phyloP scores from a whole-genome alignment of 2,797 vertebrate species.

The Florisuga fusca region DNA sequence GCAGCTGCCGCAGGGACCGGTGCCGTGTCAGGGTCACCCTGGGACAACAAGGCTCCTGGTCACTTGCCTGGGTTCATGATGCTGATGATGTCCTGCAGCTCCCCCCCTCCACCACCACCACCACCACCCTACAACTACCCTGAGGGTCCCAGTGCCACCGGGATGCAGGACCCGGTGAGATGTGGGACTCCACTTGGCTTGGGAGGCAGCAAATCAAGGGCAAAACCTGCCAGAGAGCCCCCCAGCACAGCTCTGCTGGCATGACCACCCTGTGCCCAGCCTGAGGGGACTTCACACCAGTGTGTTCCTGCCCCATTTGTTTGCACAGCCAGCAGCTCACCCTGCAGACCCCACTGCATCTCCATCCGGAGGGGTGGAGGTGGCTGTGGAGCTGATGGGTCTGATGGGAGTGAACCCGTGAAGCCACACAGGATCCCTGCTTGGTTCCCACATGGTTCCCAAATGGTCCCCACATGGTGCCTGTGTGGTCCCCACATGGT shows the following conservation, averaged over 20 bases:
- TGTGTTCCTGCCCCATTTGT: fast-evolving
- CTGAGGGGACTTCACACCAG: fast-evolving
- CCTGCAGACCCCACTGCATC: not conserved
- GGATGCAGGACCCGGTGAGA: not conserved
- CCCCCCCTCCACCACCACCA: not conserved
- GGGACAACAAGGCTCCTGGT: not conserved
- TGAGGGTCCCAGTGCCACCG: fast-evolving
- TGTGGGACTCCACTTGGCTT: fast-evolving
- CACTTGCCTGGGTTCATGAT: fast-evolving
- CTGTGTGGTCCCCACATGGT: fast-evolving
- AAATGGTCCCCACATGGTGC: no score
- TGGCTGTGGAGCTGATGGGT: fast-evolving
- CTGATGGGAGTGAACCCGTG: not conserved
- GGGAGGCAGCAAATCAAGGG: not conserved
- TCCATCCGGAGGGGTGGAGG: not conserved
- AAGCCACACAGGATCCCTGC: no score
- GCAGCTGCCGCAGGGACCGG: slow-evolving; percentile 73
- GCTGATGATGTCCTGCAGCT: fast-evolving
- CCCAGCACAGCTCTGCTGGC: not conserved
- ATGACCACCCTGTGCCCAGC: no score
- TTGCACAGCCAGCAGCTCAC: fast-evolving
- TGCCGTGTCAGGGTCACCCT: slow-evolving; percentile 76
- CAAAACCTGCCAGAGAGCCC: not conserved
- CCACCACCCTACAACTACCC: not conserved
- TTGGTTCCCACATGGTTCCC: no score